Evolutionary conservation across 1,140 invertebrate species (phyloP).

Genomic region (Arion vulgaris): DNA sequence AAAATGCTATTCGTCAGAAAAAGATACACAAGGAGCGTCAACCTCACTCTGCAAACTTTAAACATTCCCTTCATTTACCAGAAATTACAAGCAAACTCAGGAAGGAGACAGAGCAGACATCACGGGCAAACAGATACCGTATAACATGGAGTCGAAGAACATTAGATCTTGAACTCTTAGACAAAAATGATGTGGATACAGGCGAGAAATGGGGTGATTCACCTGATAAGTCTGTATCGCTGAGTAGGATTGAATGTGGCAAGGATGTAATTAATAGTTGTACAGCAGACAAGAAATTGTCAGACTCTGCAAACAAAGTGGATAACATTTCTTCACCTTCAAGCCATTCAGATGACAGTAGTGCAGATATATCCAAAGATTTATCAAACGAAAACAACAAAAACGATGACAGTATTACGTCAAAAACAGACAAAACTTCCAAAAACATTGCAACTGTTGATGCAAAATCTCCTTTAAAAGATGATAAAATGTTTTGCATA

Average conservation of each 20-base stretch:
- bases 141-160: constrained; percentile 56
- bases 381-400: neutral
- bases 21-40: constrained; percentile 65
- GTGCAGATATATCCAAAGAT: neutral
- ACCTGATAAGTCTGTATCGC: neutral
- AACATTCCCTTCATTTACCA: neutral
- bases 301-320: constrained; percentile 4
- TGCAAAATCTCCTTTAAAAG: neutral
- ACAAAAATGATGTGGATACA: constrained; percentile 35
- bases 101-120: constrained; percentile 42
- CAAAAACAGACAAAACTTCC: neutral
- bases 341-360: constrained; percentile 4
- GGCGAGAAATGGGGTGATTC: neutral
- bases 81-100: constrained; percentile 39
- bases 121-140: constrained; percentile 53
- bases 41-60: constrained; percentile 49
- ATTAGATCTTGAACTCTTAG: constrained; percentile 50
- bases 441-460: neutral
- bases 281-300: neutral
- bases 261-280: neutral
- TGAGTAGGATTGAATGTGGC: neutral
- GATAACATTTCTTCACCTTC: neutral
- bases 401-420: neutral
- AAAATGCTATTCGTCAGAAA: constrained; percentile 62
- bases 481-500: constrained; percentile 50